These are phyloP conservation scores for Pterois miles DNA, from an alignment of 2,797 vertebrate genomes.

Conservation along the genomic window DNA sequence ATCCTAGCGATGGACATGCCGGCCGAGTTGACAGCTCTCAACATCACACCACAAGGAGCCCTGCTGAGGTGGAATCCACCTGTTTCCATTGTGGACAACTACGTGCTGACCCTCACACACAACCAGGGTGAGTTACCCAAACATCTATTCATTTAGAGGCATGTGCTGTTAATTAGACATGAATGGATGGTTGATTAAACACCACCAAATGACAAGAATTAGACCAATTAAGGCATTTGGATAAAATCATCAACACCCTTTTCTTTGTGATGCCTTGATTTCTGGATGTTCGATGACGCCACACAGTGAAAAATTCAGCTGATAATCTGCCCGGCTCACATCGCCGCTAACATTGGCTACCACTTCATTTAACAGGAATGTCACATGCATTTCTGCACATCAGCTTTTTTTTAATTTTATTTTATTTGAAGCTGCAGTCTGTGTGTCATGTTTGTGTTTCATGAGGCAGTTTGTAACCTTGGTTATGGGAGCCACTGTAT, in stretches of 20 bases:
- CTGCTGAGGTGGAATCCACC: conserved; percentile 92
- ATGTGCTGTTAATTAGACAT: not conserved
- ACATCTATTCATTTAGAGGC: not conserved
- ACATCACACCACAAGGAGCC: conserved; percentile 92
- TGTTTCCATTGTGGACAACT: conserved; percentile 90
- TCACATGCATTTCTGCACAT: not conserved
- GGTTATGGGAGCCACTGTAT: not conserved
- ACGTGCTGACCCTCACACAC: conserved; percentile 89
- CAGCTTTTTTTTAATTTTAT: not conserved
- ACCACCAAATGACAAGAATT: not conserved
- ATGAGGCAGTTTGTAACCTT: not conserved
- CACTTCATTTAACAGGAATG: not conserved
- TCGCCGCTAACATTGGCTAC: not conserved
- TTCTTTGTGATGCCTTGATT: not conserved
- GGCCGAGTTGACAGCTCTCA: conserved; percentile 87
- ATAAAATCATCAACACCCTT: not conserved
- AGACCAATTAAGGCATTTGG: not conserved
- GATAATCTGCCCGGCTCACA: not conserved
- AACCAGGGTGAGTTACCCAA: conserved; percentile 81
- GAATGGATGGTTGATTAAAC: not conserved
- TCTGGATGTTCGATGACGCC: not conserved
- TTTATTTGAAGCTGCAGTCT: not conserved
- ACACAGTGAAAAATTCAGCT: not conserved
- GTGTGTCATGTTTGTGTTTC: not conserved
- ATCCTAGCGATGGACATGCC: conserved; percentile 93